These are phyloP conservation scores for Balaeniceps rex DNA, from an alignment of 2,113 vertebrate species.

Conservation along the genomic window DNA sequence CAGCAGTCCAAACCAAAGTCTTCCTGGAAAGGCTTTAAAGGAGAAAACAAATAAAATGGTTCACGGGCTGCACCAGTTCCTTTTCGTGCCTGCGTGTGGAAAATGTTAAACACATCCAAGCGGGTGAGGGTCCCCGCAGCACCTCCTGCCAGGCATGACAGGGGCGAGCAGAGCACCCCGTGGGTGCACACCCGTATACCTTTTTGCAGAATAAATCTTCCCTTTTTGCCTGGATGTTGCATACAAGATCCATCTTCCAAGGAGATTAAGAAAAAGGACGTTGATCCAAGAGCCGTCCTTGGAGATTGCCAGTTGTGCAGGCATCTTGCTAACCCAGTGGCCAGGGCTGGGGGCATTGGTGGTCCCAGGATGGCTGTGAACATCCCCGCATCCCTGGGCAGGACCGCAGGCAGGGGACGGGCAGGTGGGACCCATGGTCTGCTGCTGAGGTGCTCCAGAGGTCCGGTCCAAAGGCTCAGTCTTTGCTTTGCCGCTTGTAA, in stretches of 20 bases:
- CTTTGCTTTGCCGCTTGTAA: background rate
- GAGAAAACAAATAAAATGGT: background rate
- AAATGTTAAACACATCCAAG: background rate
- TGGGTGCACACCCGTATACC: fast-evolving
- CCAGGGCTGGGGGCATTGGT: background rate
- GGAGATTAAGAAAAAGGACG: background rate
- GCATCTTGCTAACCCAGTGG: background rate
- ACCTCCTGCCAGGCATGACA: fast-evolving
- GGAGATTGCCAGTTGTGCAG: background rate
- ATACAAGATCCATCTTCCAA: background rate
- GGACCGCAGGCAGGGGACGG: fast-evolving
- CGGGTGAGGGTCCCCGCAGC: background rate
- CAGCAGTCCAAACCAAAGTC: conserved; percentile 31
- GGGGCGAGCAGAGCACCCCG: background rate
- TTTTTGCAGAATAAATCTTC: background rate
- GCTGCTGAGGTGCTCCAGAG: background rate
- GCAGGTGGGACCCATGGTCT: background rate
- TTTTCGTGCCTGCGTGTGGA: background rate
- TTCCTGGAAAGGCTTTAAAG: conserved; percentile 36
- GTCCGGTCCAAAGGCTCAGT: background rate
- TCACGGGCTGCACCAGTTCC: background rate
- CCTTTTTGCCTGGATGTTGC: background rate
- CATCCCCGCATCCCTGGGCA: background rate
- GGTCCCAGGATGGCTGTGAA: background rate
- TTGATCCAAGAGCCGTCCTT: background rate